These are phyloP conservation scores for Erynnis tages DNA, from an alignment of 2,888 invertebrate species.

Conservation along the genomic window DNA sequence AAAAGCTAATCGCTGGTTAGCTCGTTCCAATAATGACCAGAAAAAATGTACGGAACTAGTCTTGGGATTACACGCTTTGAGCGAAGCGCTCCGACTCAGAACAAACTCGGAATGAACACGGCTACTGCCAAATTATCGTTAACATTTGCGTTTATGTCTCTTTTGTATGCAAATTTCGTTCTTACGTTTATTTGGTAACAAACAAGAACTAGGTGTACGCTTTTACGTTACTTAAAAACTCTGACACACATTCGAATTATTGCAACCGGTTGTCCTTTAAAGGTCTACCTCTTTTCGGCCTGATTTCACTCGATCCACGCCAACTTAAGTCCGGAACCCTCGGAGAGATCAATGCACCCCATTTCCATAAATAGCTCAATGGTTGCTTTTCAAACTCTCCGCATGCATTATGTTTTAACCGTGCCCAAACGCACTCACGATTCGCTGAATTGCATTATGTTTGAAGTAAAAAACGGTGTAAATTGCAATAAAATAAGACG, in stretches of 20 bases:
- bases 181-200: neutral
- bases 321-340: slow-evolving; percentile 14
- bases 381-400: slow-evolving; percentile 31
- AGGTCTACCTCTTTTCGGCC: neutral
- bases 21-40: slow-evolving; percentile 28
- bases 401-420: slow-evolving; percentile 1
- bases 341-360: slow-evolving; percentile 61
- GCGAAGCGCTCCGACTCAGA: neutral
- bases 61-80: slow-evolving; percentile 2
- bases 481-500: neutral
- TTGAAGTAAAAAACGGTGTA: slow-evolving; percentile 22
- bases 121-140: neutral
- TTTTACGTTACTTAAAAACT: neutral
- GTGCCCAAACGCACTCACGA: neutral
- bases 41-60: slow-evolving; percentile 8
- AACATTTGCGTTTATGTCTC: slow-evolving; percentile 1
- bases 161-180: slow-evolving; percentile 6
- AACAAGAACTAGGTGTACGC: slow-evolving; percentile 7
- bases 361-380: slow-evolving; percentile 52
- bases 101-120: neutral
- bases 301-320: neutral
- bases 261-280: slow-evolving; percentile 13
- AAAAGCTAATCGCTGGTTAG: slow-evolving; percentile 41
- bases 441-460: slow-evolving; percentile 15
- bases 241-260: slow-evolving; percentile 4